Base-by-base conservation (phyloP, 37 sponge, comb jelly and placozoan genomes). In the Bolinopsis microptera region DNA sequence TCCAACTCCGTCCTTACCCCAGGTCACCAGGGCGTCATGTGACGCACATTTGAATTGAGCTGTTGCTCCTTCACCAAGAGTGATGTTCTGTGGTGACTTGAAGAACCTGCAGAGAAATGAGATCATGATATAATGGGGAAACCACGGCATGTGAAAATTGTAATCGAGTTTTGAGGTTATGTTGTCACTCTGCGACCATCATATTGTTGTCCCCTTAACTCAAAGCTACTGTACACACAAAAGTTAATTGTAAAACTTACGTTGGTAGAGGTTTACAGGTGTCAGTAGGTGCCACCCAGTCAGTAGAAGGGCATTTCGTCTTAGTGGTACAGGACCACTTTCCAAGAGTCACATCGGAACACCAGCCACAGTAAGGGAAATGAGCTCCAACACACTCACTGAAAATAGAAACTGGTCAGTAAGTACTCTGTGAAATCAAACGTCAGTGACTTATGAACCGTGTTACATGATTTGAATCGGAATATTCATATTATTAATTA, bases 301-400 rank as follows among this genome's bases (percentile, higher is more conserved):
- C 39, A 9, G 22, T 23, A 2, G 24, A n/a, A 16, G 61, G 61
- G 39, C 90, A 86, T 3, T 86, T 38, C 0, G 26, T 34, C 28
- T 86, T 86, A 2, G 61, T 41, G 24, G 90, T 36, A 27, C 90
- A 86, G 8, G 61, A 41, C 90, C 90, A 86, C 61, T 86, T 35
- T 2, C 90, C 90, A 2, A 86, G 48, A 0, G 32, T 86, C 2
- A 86, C 90, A 23, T 86, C 90, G 30, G 34, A 41, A 27, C 90
- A 86, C 90, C 90, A 86, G 5, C 90, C 90, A 40, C 90, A 86
- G 30, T 86, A 34, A 0, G 90, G 90, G 28, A 86, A 86, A 39
- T 86, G 90, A 0, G 61, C 61, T 40, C 24, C n/a, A 8, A 38
- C 30, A 40, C 90, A 86, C 90, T 86, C 90, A 39, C 90, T 86